phyloP scores from a whole-genome alignment of 2,113 vertebrate genomes.

The Argyrosomus japonicus region DNA sequence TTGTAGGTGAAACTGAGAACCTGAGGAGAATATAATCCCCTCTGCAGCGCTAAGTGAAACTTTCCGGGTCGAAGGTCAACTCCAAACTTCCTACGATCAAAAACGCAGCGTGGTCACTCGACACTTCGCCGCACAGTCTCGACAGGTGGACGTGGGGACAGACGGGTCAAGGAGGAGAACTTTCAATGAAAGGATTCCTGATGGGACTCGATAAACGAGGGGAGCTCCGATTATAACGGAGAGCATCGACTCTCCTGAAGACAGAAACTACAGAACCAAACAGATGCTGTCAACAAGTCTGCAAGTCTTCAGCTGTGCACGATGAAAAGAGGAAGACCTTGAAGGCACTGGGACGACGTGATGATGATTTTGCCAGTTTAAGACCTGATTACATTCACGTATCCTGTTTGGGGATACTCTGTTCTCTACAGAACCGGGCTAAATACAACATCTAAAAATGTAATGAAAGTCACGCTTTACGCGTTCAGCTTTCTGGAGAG shows the following conservation, averaged over 20 bases:
- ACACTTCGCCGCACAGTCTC: background rate
- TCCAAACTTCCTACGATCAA: background rate
- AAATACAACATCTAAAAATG: too few species aligned
- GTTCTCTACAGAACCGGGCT: too few species aligned
- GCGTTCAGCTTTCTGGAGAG: too few species aligned
- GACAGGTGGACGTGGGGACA: conserved; percentile 33
- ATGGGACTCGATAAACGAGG: background rate
- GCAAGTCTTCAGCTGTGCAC: background rate
- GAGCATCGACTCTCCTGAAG: too few species aligned
- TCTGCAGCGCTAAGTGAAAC: conserved; percentile 41
- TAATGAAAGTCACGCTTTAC: too few species aligned
- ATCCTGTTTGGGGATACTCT: too few species aligned
- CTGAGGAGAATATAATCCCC: background rate
- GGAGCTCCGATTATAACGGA: too few species aligned
- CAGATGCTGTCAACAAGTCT: conserved; percentile 19
- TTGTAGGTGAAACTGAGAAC: background rate
- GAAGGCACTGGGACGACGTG: too few species aligned
- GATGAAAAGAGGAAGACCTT: too few species aligned
- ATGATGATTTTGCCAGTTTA: background rate
- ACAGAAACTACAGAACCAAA: background rate
- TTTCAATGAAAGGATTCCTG: conserved; percentile 41
- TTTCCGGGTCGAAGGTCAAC: conserved; percentile 43
- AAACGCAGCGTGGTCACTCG: background rate
- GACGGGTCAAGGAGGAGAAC: background rate
- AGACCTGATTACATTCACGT: background rate